Evolutionary conservation across 2,113 vertebrate genomes (phyloP), one percentile per base, ranked within the genome.

Genomic region (Oncorhynchus mykiss): DNA sequence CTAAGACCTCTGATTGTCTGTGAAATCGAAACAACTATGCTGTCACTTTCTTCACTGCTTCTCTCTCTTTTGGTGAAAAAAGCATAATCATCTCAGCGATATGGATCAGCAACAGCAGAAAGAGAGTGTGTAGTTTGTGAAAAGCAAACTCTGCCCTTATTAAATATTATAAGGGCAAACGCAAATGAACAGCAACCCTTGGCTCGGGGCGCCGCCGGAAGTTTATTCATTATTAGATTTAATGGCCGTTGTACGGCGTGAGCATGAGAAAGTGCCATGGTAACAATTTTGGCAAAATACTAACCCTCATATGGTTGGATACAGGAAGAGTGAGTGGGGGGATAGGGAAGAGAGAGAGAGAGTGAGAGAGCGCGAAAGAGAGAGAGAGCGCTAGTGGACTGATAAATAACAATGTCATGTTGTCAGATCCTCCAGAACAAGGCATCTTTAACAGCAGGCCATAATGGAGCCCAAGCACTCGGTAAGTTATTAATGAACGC

Each of bases 391-490:
- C 27, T 49, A 34, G 12, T 82, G 78, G 69, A 81, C 80, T 80
- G 75, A 62, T 62, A 62, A 60, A 79, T 79, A 79, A 62, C 59
- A 62, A 62, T 22, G 20, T 5, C 5, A 20, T 57, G 54, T 57
- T 57, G n/a, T 62, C 59, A 79, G 54, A 74, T 60, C 65, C 72
- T 60, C 25, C 67, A 79, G 70, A 74, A 79, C 72, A 79, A 79
- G 70, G 67, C 78, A 79, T 79, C 57, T 66, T 79, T 74, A 79
- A 79, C 25, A 59, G 25, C 54, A 57, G 34, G 25, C 59, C 20
- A 62, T 74, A 66, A 74, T 71, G 57, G 54, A 74, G 72, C 72
- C 72, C 69, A 75, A 79, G 78, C 59, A 62, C n/a, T 5, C 16
- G 0, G 16, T 20, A 57, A 57, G 54, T 57, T 22, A 62, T 24